Conservation (phyloP, 1,140 invertebrate genomes). For the Conus betulinus region DNA sequence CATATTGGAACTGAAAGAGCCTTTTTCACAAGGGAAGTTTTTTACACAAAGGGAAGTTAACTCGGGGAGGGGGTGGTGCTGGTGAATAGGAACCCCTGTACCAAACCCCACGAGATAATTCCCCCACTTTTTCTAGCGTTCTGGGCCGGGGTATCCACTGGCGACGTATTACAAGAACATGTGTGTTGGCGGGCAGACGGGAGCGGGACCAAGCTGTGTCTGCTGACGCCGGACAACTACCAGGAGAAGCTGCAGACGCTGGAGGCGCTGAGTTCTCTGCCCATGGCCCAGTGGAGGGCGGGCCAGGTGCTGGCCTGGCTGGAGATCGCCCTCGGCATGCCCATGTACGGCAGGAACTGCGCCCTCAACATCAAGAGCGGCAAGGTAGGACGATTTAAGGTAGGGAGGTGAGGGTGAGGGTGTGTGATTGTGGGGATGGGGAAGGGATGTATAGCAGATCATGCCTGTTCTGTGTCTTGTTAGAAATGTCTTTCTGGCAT, state of each 20-base stretch:
- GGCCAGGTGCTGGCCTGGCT: constrained; percentile 95
- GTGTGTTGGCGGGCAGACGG: constrained; percentile 26
- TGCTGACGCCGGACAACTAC: constrained; percentile 87
- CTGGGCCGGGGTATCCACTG: constrained; percentile 2
- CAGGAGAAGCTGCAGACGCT: constrained; percentile 87
- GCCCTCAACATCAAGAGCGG: constrained; percentile 96
- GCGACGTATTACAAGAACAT: neutral
- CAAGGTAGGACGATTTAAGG: constrained; percentile 80
- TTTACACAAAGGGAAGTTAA: too few species aligned
- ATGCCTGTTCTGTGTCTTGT: too few species aligned
- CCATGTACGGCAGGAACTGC: constrained; percentile 91
- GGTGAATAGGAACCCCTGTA: too few species aligned
- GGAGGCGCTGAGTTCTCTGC: constrained; percentile 89
- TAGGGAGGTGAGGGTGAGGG: too few species aligned
- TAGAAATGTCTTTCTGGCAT: constrained; percentile 81
- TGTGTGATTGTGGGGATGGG: too few species aligned
- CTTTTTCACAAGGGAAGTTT: too few species aligned
- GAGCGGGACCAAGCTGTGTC: constrained; percentile 52
- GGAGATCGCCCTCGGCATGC: constrained; percentile 94
- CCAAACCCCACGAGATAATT: too few species aligned
- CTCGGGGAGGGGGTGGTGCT: too few species aligned
- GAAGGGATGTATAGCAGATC: too few species aligned
- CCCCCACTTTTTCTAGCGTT: neutral
- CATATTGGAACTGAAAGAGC: too few species aligned
- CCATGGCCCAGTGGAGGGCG: constrained; percentile 94